These are phyloP conservation scores for Perccottus glenii DNA, from an alignment of 2,113 vertebrate species.

Conservation along the genomic window DNA sequence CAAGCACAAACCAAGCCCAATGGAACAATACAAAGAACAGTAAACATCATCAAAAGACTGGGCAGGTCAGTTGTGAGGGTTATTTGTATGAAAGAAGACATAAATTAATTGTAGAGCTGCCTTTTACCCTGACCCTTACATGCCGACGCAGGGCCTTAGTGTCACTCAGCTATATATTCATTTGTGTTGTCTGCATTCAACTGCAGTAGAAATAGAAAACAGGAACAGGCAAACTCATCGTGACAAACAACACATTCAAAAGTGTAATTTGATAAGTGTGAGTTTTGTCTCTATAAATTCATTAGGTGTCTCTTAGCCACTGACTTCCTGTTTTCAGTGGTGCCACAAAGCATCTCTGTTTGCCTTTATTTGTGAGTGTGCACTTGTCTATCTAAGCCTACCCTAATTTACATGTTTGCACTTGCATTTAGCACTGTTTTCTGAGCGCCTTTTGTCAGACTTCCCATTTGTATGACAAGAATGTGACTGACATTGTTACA, in stretches of 20 bases:
- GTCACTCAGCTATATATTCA: too few species aligned
- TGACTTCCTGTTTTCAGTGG: conserved; percentile 25
- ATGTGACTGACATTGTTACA: background rate
- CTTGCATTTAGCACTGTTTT: conserved; percentile 3
- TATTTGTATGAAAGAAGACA: background rate
- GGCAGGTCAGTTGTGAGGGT: conserved; percentile 1
- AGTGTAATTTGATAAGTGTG: conserved; percentile 13
- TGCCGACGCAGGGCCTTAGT: too few species aligned
- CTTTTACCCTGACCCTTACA: too few species aligned
- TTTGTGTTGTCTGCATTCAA: background rate
- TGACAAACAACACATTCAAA: conserved; percentile 5
- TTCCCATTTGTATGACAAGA: conserved; percentile 9
- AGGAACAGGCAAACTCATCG: background rate
- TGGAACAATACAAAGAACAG: background rate
- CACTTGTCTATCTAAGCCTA: background rate
- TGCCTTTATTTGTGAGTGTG: background rate
- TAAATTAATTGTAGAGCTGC: background rate
- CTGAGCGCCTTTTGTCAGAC: conserved; percentile 31
- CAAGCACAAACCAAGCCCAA: conserved; percentile 3
- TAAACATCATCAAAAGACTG: background rate
- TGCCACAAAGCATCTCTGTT: background rate
- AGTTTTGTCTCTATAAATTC: conserved; percentile 5
- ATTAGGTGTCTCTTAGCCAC: background rate
- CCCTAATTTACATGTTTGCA: background rate
- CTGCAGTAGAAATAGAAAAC: background rate